Percentiles rank a stretch among this genome's conserved stretches.
Evolutionary conservation across 2,888 invertebrate genomes (phyloP).

Genomic region (Drosophila robusta): DNA sequence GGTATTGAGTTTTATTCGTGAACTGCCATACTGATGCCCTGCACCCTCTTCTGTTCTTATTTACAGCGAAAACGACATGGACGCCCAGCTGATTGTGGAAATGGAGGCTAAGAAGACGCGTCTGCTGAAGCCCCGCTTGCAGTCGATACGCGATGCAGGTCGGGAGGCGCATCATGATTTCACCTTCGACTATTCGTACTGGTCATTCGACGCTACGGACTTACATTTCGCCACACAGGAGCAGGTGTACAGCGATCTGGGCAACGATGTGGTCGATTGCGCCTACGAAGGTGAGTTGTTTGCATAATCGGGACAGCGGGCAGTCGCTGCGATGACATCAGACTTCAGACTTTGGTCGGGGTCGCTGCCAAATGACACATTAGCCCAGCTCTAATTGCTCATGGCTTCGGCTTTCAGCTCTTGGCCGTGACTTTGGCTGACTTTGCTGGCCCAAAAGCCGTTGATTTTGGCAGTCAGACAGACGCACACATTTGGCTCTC

Average conservation of each 20-base stretch:
- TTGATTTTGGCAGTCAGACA: constrained; percentile 13
- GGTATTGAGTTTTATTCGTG: constrained; percentile 4
- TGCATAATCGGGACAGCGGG: not conserved
- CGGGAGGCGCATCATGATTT: constrained; percentile 92
- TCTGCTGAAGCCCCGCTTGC: constrained; percentile 89
- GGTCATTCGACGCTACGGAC: constrained; percentile 91
- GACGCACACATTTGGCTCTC: constrained; percentile 21
- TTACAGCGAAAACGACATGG: constrained; percentile 92
- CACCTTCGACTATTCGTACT: constrained; percentile 95
- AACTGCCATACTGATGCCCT: constrained; percentile 5
- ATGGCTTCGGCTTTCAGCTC: constrained; percentile 6
- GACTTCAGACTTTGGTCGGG: constrained; percentile 1
- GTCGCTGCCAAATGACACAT: constrained; percentile 19
- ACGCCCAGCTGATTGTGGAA: constrained; percentile 92
- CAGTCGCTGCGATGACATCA: constrained; percentile 35
- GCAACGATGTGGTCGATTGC: constrained; percentile 90
- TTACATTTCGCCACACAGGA: constrained; percentile 92
- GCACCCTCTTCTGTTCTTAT: constrained; percentile 3
- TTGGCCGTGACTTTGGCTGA: constrained; percentile 38
- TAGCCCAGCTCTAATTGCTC: constrained; percentile 19
- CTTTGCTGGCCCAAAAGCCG: constrained; percentile 10
- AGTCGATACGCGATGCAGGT: constrained; percentile 82
- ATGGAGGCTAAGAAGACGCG: constrained; percentile 94
- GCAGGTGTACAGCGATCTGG: constrained; percentile 90
- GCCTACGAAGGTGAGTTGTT: constrained; percentile 88